Evolutionary conservation across 2,888 invertebrate genomes (phyloP).

Genomic region (Brachypterus glaber): DNA sequence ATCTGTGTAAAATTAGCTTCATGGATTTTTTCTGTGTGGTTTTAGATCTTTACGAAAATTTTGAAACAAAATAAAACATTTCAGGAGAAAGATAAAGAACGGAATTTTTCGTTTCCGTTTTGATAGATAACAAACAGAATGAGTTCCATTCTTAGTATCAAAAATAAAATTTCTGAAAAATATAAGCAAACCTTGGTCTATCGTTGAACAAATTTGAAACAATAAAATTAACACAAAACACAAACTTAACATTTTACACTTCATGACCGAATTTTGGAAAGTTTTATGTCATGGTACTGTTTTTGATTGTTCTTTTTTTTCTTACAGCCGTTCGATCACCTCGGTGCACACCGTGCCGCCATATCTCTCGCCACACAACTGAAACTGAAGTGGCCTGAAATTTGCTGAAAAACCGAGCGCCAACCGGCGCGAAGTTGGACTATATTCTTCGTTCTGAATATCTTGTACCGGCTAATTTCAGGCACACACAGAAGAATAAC

Average conservation of each 20-base stretch:
- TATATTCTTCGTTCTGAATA: too few species aligned
- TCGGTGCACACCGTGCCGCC: conserved; percentile 12
- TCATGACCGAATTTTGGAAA: conserved; percentile 17
- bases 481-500: too few species aligned
- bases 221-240: conserved; percentile 21
- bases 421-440: conserved; percentile 10
- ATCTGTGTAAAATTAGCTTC: too few species aligned
- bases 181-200: conserved; percentile 25
- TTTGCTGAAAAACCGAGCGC: conserved; percentile 9
- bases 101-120: too few species aligned
- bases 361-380: conserved; percentile 15
- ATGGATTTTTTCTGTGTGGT: too few species aligned
- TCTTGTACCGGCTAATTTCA: too few species aligned
- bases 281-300: conserved; percentile 17
- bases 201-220: conserved; percentile 18
- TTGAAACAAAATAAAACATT: too few species aligned
- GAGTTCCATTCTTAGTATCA: too few species aligned
- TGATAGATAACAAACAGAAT: too few species aligned
- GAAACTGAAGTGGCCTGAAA: conserved; percentile 12
- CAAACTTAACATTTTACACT: conserved; percentile 23
- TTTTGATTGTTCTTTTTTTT: conserved; percentile 4
- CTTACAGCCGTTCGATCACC: conserved; percentile 8
- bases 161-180: too few species aligned
- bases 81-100: too few species aligned
- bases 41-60: too few species aligned